Evolutionary conservation across 2,113 vertebrate genomes (phyloP).

Genomic region (Gallinago media): DNA sequence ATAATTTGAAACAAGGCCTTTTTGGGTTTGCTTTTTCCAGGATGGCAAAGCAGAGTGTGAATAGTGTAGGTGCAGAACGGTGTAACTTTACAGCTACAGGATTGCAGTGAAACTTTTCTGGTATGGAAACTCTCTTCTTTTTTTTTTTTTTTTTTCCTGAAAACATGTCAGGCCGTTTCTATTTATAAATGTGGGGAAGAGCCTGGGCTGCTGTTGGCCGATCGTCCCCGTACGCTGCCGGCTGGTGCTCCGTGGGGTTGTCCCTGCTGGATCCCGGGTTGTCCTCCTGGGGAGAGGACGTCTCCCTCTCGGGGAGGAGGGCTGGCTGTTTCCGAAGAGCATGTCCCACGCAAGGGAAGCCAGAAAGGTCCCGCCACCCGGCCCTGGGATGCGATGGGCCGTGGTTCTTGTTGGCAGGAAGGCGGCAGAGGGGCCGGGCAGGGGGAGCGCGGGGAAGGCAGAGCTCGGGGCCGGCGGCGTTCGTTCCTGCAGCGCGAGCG

Average conservation of each 20-base stretch:
- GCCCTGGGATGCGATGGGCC: background rate
- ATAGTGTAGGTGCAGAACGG: fast-evolving
- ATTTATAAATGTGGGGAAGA: background rate
- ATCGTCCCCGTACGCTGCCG: fast-evolving
- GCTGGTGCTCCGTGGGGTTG: fast-evolving
- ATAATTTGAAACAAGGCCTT: background rate
- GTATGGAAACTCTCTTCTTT: background rate
- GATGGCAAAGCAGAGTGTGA: background rate
- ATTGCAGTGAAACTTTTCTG: background rate
- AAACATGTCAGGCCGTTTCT: background rate
- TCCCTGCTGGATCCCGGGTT: background rate
- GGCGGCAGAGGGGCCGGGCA: background rate
- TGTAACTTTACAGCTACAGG: fast-evolving
- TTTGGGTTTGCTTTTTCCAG: background rate
- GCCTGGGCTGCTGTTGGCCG: fast-evolving
- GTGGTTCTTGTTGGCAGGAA: too few species aligned
- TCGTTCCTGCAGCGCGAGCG: background rate
- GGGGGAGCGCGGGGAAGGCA: background rate
- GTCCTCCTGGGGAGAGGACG: too few species aligned
- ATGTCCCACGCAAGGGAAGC: fast-evolving
- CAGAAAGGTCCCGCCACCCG: fast-evolving
- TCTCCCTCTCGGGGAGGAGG: fast-evolving
- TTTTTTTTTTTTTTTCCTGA: background rate
- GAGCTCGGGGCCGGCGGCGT: background rate
- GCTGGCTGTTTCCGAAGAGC: background rate